Percentiles rank a stretch among this genome's conserved stretches.
phyloP scores from a whole-genome alignment of 2,888 invertebrate genomes.

The Elgonia sp. region DNA sequence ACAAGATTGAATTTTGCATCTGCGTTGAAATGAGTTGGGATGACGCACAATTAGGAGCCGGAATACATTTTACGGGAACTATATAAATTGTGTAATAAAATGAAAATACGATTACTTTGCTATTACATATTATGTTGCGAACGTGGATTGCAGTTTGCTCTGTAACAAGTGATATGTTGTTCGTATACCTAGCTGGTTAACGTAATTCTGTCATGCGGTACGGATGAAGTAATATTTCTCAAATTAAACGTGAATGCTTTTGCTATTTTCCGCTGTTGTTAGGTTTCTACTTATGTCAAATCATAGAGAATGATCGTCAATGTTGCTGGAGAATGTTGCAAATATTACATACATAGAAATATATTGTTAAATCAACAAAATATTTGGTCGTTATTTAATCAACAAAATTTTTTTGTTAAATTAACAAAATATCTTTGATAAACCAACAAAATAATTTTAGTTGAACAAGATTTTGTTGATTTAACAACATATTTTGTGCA shows the following conservation, averaged over 20 bases:
- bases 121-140: slow-evolving; percentile 10
- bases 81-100: slow-evolving; percentile 9
- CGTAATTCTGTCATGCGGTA: slow-evolving; percentile 17
- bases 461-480: too few relatives aligned
- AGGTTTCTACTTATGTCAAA: too few relatives aligned
- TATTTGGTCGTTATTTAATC: too few relatives aligned
- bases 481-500: too few relatives aligned
- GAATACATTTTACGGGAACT: slow-evolving; percentile 2
- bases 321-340: too few relatives aligned
- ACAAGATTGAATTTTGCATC: slow-evolving; percentile 45
- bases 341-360: too few relatives aligned
- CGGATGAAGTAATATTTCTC: background rate
- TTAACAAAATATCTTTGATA: too few relatives aligned
- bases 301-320: too few relatives aligned
- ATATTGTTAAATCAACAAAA: too few relatives aligned
- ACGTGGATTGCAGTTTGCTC: background rate
- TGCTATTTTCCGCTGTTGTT: background rate
- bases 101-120: slow-evolving; percentile 13
- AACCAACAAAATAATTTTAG: too few relatives aligned
- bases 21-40: slow-evolving; percentile 8
- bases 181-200: slow-evolving; percentile 12
- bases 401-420: too few relatives aligned
- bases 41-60: slow-evolving; percentile 41
- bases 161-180: slow-evolving; percentile 1
- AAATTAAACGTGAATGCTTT: background rate